Base-by-base conservation (phyloP, 2,113 vertebrate genomes). In the Cranoglanis bouderius region DNA sequence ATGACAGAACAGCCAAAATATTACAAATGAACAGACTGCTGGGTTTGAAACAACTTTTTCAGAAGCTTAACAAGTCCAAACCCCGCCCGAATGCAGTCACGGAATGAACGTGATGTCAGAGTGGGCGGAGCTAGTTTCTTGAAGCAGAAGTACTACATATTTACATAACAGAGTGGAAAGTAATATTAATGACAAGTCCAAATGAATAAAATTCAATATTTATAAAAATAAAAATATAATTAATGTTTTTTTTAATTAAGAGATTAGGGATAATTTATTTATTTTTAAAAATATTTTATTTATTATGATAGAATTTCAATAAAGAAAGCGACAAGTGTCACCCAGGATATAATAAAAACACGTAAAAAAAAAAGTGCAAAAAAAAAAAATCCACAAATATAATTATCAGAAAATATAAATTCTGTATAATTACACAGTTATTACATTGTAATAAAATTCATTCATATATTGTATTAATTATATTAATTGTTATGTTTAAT, bases 301-400 rank as follows among this genome's bases (percentile, higher is more conserved):
- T 70, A 32, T 72, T 19, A 38, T 8, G 6, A 72, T 38, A 72
- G 29, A 72, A 72, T 38, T 7, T 38, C 14, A 32, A 16, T 35
- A 35, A 72, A 72, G 16, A 72, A 72, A 7, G n/a, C n/a, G 63
- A 65, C 19, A 3, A 8, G 6, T 13, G 63, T 16, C n/a, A 67
- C 4, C 12, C 4, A 14, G 1, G 6, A 19, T 0, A 10, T 9
- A 21, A n/a, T n/a, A n/a, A n/a, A n/a, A n/a, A n/a, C n/a, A n/a
- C n/a, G n/a, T n/a, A n/a, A n/a, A n/a, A n/a, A n/a, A n/a, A n/a
- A n/a, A n/a, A 49, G 46, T 46, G 7, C 9, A 46, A 46, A 46
- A n/a, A 70, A 16, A 67, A 32, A 35, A 38, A 38, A 72, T 19
- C 16, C 6, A 38, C 32, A 21, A 74, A 38, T 29, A 19, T 19